These are phyloP conservation scores for Gastrophryne carolinensis DNA, from an alignment of 2,797 vertebrate species.

Conservation along the genomic window DNA sequence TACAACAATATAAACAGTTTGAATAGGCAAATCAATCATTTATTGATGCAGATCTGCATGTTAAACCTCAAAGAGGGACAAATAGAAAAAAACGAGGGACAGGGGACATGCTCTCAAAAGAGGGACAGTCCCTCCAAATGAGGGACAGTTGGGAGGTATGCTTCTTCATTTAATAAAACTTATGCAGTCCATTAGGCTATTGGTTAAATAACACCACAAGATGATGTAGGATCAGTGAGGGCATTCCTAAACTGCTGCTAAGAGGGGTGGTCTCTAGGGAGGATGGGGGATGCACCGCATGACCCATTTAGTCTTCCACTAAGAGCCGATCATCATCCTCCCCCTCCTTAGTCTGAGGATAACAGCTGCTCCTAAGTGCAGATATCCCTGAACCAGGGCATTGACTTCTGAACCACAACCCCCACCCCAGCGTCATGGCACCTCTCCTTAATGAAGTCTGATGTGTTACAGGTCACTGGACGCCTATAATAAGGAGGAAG, in stretches of 20 bases:
- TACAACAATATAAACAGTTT: too few species aligned
- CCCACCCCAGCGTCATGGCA: background rate
- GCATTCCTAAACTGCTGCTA: background rate
- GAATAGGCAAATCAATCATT: too few species aligned
- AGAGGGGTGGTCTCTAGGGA: conserved; percentile 2
- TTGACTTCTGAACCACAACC: background rate
- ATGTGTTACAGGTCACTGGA: conserved; percentile 4
- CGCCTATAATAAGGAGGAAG: background rate
- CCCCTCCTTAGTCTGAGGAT: background rate
- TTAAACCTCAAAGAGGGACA: too few species aligned
- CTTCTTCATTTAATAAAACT: background rate
- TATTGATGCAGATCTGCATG: too few species aligned
- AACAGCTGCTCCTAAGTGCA: conserved; percentile 35
- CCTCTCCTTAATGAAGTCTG: conserved; percentile 19
- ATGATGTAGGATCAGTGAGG: background rate
- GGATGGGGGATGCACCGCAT: background rate
- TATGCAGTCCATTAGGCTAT: conserved; percentile 1
- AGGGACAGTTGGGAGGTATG: too few species aligned
- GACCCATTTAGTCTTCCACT: conserved; percentile 16
- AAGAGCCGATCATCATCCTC: background rate
- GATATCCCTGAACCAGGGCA: background rate
- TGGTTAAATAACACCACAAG: background rate
- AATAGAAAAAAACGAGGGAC: too few species aligned
- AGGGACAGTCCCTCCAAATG: too few species aligned
- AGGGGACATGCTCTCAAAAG: too few species aligned